Conservation (phyloP, 37 sponge, comb jelly and placozoan species). For the Spongia lamella region DNA sequence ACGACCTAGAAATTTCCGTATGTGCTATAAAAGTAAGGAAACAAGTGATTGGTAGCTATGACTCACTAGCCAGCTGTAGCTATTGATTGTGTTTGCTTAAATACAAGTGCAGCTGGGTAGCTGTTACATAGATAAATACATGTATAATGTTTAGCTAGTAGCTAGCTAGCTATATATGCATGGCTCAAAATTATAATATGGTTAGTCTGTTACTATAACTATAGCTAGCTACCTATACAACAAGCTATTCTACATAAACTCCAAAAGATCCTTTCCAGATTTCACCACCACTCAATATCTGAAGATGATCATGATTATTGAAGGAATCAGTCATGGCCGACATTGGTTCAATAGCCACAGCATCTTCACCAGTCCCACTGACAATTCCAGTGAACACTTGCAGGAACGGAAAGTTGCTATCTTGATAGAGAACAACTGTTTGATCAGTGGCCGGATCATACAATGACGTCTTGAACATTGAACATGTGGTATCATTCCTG, state of each 20-base stretch:
- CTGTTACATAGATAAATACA: no score
- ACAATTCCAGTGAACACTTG: conserved; percentile 68
- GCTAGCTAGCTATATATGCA: no score
- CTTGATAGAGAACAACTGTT: conserved; percentile 61
- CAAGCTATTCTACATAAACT: conserved; percentile 56
- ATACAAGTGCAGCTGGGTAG: no score
- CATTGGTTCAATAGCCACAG: conserved; percentile 81
- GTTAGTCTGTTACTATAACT: no score
- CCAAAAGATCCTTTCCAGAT: conserved; percentile 67
- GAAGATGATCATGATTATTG: conserved; percentile 72
- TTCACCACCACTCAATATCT: conserved; percentile 64
- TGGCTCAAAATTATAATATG: no score
- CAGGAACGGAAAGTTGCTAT: conserved; percentile 49
- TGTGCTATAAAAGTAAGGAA: no score
- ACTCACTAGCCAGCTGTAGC: no score
- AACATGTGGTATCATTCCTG: neutral
- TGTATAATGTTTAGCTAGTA: no score
- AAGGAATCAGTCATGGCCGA: conserved; percentile 75
- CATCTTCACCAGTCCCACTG: conserved; percentile 25
- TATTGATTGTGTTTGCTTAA: no score
- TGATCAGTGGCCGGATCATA: conserved; percentile 50
- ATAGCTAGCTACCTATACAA: no score
- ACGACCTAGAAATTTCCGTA: no score
- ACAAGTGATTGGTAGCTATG: no score
- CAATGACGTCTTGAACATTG: conserved; percentile 14